Percentiles rank a stretch among this genome's conserved stretches.
phyloP scores from a whole-genome alignment of 2,797 vertebrate species.

The Gadopsis marmoratus region DNA sequence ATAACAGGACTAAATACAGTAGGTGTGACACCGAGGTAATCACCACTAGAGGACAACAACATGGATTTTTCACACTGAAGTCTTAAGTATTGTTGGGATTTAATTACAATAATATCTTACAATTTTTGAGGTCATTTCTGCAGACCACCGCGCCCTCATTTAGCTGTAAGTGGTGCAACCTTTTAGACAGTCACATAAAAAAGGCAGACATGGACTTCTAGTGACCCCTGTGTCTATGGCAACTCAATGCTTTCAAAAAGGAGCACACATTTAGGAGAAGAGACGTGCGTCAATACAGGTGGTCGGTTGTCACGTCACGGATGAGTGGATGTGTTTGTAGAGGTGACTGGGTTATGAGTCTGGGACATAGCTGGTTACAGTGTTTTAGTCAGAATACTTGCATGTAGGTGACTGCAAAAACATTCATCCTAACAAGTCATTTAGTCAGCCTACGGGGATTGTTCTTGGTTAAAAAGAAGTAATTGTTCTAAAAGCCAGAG shows the following conservation, averaged over 20 bases:
- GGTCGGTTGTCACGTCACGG: constrained; percentile 35
- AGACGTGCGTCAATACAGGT: constrained; percentile 67
- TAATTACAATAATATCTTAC: constrained; percentile 10
- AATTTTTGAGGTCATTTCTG: constrained; percentile 1
- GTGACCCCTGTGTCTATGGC: constrained; percentile 56
- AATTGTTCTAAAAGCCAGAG: background rate
- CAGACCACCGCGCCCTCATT: constrained; percentile 5
- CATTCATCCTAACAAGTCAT: background rate
- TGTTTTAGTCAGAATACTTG: background rate
- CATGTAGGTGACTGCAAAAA: background rate
- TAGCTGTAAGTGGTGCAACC: background rate
- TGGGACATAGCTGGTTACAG: constrained; percentile 14
- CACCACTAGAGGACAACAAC: constrained; percentile 20
- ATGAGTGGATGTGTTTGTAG: constrained; percentile 64
- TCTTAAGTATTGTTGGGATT: constrained; percentile 1
- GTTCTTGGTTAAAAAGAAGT: background rate
- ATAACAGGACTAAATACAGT: constrained; percentile 57
- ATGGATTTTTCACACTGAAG: background rate
- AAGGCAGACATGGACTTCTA: constrained; percentile 42
- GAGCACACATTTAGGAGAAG: constrained; percentile 31
- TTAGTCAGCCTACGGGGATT: background rate
- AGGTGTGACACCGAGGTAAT: constrained; percentile 39
- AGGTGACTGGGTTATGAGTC: constrained; percentile 28
- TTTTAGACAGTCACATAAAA: constrained; percentile 11
- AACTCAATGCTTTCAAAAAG: constrained; percentile 58